Percentiles rank a stretch among this genome's conserved stretches.
Conservation (phyloP, 2,888 invertebrate species). For the Chromoteleia sp. region DNA sequence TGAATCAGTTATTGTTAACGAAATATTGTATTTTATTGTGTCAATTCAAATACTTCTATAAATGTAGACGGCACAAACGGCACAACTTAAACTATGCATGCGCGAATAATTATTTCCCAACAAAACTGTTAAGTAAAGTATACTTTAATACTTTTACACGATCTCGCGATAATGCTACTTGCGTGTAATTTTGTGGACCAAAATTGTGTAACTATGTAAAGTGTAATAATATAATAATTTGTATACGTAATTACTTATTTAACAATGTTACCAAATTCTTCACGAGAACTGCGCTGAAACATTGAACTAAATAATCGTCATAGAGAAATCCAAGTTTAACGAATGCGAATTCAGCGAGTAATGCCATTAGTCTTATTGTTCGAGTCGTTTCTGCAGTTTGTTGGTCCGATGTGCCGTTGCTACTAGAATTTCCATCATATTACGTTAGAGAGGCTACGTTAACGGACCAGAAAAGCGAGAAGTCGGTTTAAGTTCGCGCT, state of each 20-base stretch:
- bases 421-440: constrained; percentile 50
- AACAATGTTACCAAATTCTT: constrained; percentile 8
- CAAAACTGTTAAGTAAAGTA: background rate
- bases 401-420: constrained; percentile 33
- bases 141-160: background rate
- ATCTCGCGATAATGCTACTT: background rate
- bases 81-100: no score
- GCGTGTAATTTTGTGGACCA: background rate
- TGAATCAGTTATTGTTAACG: no score
- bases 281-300: background rate
- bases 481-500: constrained; percentile 75
- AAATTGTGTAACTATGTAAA: constrained; percentile 6
- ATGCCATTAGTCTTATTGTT: constrained; percentile 75
- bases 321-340: constrained; percentile 13
- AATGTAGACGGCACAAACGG: no score
- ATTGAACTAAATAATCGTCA: constrained; percentile 15
- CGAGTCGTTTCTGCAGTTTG: constrained; percentile 66
- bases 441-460: constrained; percentile 30
- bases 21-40: no score
- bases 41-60: no score
- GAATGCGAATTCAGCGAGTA: constrained; percentile 57
- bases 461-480: constrained; percentile 41
- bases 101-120: no score
- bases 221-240: constrained; percentile 3
- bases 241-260: constrained; percentile 20